A percentile compares a stretch with the other conserved stretches of the same genome.
Evolutionary conservation across 2,888 invertebrate species (phyloP).

Genomic region (Athripsodes cinereus): DNA sequence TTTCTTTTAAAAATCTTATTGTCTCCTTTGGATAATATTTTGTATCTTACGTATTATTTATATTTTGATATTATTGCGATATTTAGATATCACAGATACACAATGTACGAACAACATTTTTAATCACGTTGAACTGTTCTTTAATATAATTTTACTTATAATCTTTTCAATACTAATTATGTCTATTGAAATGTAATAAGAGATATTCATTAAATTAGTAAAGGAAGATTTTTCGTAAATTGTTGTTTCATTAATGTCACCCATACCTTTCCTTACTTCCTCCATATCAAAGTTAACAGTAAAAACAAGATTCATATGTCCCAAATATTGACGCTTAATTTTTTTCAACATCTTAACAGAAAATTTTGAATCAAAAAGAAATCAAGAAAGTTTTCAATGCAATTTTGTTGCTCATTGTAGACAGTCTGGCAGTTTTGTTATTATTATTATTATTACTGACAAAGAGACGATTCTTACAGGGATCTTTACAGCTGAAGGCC

Average conservation of each 20-base stretch:
- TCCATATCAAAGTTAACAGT: too few relatives aligned
- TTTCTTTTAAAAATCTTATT: neutral
- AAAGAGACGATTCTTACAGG: too few relatives aligned
- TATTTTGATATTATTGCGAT: constrained; percentile 9
- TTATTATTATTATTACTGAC: too few relatives aligned
- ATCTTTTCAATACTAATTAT: constrained; percentile 23
- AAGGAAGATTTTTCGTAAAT: constrained; percentile 25
- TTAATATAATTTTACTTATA: constrained; percentile 23
- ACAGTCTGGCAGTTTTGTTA: too few relatives aligned
- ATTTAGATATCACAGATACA: neutral
- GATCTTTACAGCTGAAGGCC: too few relatives aligned
- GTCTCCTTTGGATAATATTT: neutral
- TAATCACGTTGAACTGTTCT: constrained; percentile 11
- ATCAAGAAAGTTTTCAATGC: too few relatives aligned
- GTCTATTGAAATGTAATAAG: constrained; percentile 23
- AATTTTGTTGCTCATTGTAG: too few relatives aligned
- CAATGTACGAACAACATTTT: neutral
- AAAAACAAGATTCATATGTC: too few relatives aligned
- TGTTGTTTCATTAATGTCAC: constrained; percentile 3
- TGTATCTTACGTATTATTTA: constrained; percentile 6
- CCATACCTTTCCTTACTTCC: neutral
- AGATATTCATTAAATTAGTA: constrained; percentile 22
- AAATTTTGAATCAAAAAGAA: too few relatives aligned
- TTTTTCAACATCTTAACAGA: too few relatives aligned
- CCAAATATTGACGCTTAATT: too few relatives aligned